phyloP scores from a whole-genome alignment of 1,140 invertebrate species.

The Glomeris maerens region DNA sequence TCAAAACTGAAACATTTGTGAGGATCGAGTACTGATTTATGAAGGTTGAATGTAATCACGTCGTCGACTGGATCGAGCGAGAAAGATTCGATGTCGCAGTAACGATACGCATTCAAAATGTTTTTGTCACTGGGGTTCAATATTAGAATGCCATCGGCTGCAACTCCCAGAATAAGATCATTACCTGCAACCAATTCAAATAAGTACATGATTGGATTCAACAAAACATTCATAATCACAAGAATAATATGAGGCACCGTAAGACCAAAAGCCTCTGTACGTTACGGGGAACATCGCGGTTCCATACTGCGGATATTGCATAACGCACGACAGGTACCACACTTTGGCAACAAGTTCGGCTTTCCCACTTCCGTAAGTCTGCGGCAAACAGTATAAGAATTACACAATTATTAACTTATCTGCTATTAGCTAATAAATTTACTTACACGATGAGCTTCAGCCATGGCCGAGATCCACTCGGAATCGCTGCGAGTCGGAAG shows the following conservation, averaged over 20 bases:
- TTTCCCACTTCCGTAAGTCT: conserved; percentile 78
- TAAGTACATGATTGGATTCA: no score
- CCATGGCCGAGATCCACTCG: conserved; percentile 49
- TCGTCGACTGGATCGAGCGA: conserved; percentile 77
- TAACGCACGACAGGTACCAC: conserved; percentile 85
- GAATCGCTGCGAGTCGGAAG: conserved; percentile 52
- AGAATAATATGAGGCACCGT: conserved; percentile 36
- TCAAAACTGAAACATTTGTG: conserved; percentile 89
- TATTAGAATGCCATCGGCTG: conserved; percentile 72
- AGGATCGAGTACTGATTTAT: conserved; percentile 44
- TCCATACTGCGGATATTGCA: conserved; percentile 92
- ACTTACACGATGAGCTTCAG: conserved; percentile 30
- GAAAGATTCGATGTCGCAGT: conserved; percentile 76
- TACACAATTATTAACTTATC: neutral
- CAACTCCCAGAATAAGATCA: conserved; percentile 64
- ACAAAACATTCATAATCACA: neutral
- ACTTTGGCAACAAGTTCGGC: conserved; percentile 83
- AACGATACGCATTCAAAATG: conserved; percentile 73
- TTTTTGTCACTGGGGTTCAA: conserved; percentile 81
- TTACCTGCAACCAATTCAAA: conserved; percentile 31
- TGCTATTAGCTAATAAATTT: neutral
- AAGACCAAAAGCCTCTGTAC: conserved; percentile 82
- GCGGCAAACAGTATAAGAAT: conserved; percentile 16
- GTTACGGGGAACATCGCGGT: conserved; percentile 84
- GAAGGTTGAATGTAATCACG: conserved; percentile 65